Evolutionary conservation across 2,113 vertebrate species (phyloP).

Genomic region (Paratilapia polleni): DNA sequence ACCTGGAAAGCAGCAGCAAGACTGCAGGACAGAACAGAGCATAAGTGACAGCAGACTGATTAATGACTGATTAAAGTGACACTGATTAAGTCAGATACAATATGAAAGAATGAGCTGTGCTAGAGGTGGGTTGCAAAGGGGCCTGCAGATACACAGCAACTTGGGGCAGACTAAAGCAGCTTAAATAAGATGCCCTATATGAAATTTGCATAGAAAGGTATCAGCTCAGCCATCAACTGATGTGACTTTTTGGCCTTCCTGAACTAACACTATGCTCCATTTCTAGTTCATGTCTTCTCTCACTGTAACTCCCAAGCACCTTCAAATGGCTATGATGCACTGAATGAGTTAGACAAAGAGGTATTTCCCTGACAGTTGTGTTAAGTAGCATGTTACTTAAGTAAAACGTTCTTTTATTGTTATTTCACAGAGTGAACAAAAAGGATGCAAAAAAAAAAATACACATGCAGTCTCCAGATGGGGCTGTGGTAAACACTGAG

Average conservation of each 20-base stretch:
- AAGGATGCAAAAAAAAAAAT: not conserved
- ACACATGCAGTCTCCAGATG: not conserved
- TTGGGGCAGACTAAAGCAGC: not conserved
- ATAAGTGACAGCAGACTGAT: not conserved
- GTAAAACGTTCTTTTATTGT: not conserved
- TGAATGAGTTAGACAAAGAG: not conserved
- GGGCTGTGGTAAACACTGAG: constrained; percentile 22
- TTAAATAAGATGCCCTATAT: not conserved
- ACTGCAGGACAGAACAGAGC: not conserved
- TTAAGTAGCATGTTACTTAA: not conserved
- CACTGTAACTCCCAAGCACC: not conserved
- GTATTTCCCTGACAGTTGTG: not conserved
- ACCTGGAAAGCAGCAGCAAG: not conserved
- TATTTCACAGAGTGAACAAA: not conserved
- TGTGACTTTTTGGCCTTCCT: not conserved
- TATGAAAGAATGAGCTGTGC: not conserved
- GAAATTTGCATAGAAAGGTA: not conserved
- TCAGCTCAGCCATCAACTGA: not conserved
- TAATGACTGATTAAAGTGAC: not conserved
- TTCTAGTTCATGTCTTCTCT: not conserved
- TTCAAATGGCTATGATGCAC: not conserved
- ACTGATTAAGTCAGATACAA: not conserved
- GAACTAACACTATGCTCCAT: not conserved
- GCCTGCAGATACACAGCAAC: not conserved
- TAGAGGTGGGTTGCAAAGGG: not conserved